phyloP scores from a whole-genome alignment of 2,113 vertebrate genomes.

The Anthoscopus minutus region DNA sequence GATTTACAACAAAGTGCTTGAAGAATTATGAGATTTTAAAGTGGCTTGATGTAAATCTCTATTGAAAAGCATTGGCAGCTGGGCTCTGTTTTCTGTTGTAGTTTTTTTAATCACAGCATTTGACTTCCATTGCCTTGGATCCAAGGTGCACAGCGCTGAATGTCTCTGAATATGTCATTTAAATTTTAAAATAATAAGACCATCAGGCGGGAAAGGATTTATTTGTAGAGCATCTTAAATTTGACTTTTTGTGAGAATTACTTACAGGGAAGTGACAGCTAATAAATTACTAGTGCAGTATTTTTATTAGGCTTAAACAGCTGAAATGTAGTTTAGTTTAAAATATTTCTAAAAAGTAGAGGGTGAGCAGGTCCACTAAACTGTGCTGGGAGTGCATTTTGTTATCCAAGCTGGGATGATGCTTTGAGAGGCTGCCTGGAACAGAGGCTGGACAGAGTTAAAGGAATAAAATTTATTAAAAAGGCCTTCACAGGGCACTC shows the following conservation, averaged over 20 bases:
- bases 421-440: too few relatives aligned
- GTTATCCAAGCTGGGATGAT: background rate
- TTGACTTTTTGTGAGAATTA: background rate
- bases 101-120: background rate
- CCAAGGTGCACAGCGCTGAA: background rate
- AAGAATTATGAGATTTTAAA: slow-evolving; percentile 21
- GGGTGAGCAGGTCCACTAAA: background rate
- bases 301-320: slow-evolving; percentile 31
- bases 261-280: background rate
- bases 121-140: slow-evolving; percentile 3
- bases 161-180: background rate
- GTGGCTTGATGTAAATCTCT: slow-evolving; percentile 19
- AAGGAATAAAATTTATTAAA: too few relatives aligned
- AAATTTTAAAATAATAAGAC: slow-evolving; percentile 14
- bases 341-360: background rate
- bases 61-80: slow-evolving; percentile 31
- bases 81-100: background rate
- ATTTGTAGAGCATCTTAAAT: slow-evolving; percentile 2
- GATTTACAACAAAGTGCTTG: background rate
- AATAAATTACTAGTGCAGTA: background rate
- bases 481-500: too few relatives aligned
- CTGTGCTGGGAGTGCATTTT: background rate
- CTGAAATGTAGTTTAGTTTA: background rate
- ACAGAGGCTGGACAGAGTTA: too few relatives aligned
- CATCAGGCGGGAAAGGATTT: background rate